Evolutionary conservation across 1,140 invertebrate species (phyloP).

Genomic region (Aleiodes sp.): DNA sequence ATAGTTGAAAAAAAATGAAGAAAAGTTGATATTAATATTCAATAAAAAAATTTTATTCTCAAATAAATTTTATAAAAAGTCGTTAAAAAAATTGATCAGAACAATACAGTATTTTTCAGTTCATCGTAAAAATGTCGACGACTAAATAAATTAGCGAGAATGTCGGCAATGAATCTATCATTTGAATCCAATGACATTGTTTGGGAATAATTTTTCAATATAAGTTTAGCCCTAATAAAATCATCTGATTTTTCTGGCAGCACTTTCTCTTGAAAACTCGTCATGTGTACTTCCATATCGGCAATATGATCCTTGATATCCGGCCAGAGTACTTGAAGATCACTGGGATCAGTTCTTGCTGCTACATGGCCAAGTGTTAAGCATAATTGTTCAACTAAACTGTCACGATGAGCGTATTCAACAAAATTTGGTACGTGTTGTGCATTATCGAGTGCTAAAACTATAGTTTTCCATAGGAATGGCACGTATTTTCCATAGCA

Average conservation of each 20-base stretch:
- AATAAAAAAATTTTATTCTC: too few relatives aligned
- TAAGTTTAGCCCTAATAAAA: constrained; percentile 55
- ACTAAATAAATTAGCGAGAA: constrained; percentile 11
- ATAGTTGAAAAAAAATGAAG: background rate
- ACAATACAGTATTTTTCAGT: background rate
- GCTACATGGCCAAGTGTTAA: constrained; percentile 59
- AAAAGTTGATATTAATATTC: background rate
- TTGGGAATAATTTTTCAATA: constrained; percentile 48
- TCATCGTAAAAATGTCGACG: background rate
- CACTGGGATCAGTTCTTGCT: constrained; percentile 47
- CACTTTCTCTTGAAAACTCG: constrained; percentile 59
- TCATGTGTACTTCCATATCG: constrained; percentile 54
- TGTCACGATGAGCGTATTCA: constrained; percentile 84
- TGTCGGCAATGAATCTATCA: background rate
- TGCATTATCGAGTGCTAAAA: constrained; percentile 77
- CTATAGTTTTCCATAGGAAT: constrained; percentile 74
- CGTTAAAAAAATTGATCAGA: too few relatives aligned
- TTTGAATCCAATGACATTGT: constrained; percentile 30
- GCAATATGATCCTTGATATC: constrained; percentile 58
- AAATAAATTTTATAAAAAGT: too few relatives aligned
- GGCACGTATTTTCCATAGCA: constrained; percentile 71
- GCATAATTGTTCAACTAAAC: constrained; percentile 72
- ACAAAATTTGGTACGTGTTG: constrained; percentile 79
- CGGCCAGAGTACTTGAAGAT: constrained; percentile 55
- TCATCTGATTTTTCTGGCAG: constrained; percentile 62